Evolutionary conservation across 2,797 vertebrate species (phyloP), one percentile per base, ranked within the genome.

Genomic region (Pipistrellus pygmaeus): DNA sequence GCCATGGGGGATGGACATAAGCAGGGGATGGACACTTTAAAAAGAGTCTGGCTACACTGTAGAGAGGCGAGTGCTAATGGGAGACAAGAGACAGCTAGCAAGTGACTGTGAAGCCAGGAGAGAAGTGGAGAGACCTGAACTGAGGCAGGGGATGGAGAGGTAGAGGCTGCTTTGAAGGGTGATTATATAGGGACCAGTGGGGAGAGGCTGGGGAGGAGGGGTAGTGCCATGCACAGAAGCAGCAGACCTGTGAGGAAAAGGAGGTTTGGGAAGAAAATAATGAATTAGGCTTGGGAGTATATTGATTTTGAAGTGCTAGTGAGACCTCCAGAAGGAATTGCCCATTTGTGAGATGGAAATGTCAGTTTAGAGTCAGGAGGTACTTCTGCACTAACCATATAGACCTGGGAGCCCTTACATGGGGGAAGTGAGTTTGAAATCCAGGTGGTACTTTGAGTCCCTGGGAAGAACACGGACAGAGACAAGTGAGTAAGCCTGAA

Each of bases 161-260:
- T 32, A 53, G 9, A 7, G 25, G 25, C 5, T 17, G 38, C n/a
- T 89, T 2, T 48, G 41, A 73, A 62, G n/a, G n/a, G 30, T 15
- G 27, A 25, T 38, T 27, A 38, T 13, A 30, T 0, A 0, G 23
- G 41, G 15, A 51, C 9, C 0, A 1, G 5, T 17, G 69, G 30
- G 89, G 25, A 38, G 20, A 85, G 17, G 8, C 41, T 21, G 15
- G 57, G 3, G 3, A 21, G 12, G 35, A 27, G 3, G 27, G 55
- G 23, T 8, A 17, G 1, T 35, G 1, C 7, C 44, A 60, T 10
- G 10, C 13, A 25, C 10, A 35, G n/a, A 14, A 88, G 51, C 53
- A 46, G 85, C 11, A 23, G 2, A 13, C 10, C 15, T 66, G 15
- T 3, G 9, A 41, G 12, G n/a, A 75, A 72, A 82, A 32, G 25